Evolutionary conservation across 2,113 vertebrate genomes (phyloP), one percentile per base, ranked within the genome.

Genomic region (Guaruba guarouba): DNA sequence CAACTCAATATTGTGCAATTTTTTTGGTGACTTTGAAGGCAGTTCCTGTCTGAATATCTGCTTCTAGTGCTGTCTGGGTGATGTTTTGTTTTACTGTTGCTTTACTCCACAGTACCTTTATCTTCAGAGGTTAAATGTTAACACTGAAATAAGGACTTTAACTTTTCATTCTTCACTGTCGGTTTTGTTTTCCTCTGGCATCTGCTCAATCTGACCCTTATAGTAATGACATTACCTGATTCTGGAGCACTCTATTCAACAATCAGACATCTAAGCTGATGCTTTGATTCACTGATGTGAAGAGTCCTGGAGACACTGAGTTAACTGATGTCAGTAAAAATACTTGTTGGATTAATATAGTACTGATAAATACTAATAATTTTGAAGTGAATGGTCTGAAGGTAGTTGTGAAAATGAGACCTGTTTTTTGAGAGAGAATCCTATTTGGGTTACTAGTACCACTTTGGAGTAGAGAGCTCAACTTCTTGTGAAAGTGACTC

Each of bases 151-250:
- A 63, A 70, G 25, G 28, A 43, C 12, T 68, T 59, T 6, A 15
- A 3, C 37, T 73, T 86, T 91, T 70, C 6, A 11, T 74, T 71
- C 8, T 35, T 80, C 8, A 8, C 11, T 13, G 4, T 24, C 19
- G 4, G 2, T 5, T 16, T 37, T 59, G 37, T 14, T 28, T 2
- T 4, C 5, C 16, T 70, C 18, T 61, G 39, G 2, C 7, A 24
- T 52, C 31, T 94, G 49, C 35, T 94, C 52, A 55, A 73, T 22
- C 13, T 35, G 52, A 62, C 9, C 24, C 41, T 81, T 39, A 49
- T 63, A 80, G 77, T 28, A 25, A 12, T 52, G 41, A 5, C 7
- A 6, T 44, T 80, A 11, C 28, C n/a, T 57, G 27, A 41, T 49
- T 79, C 22, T 80, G 71, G 41, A 86, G 7, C 17, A 23, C 4